Evolutionary conservation across 2,113 vertebrate genomes (phyloP), one percentile per base, ranked within the genome.

Genomic region (Pao palembangensis): DNA sequence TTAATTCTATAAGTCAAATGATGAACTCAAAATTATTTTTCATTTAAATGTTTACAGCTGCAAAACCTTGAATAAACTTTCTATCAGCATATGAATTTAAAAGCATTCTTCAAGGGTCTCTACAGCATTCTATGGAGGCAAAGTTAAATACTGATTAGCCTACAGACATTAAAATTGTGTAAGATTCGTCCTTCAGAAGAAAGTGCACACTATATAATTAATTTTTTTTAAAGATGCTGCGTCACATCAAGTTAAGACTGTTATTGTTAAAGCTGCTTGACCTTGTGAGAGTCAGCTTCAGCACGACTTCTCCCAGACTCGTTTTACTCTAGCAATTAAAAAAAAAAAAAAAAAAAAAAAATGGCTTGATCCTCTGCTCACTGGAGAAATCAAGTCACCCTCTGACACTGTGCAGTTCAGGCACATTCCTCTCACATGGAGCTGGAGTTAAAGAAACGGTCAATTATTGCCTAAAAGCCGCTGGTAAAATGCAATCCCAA

Each of bases 361-460:
- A 3, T 51, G 52, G 56, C 75, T 61, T 73, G 51, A 60, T 70
- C 61, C 58, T 51, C 55, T 49, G 61, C 67, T 72, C 83, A 67
- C 78, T 34, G 20, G 81, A 84, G 87, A 88, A 90, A 88, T 87
- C 81, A 86, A 69, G 68, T 74, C 74, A 76, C 72, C 73, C 73
- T 67, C 63, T 61, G 66, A 51, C 58, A 65, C 13, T 14, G 43
- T 4, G 21, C 21, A 31, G 54, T 72, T 66, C 67, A 80, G 52
- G 63, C 52, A 65, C 60, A 59, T 80, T 82, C 52, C 53, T 78
- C 65, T 79, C 71, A 79, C 82, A 64, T 69, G 57, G 3, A 28
- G 25, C 25, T 28, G 68, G 56, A 54, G 51, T 58, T 31, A 17
- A 18, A 70, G n/a, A 75, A 52, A 21, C 47, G 66, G 54, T 76